Conservation (phyloP, 2,113 vertebrate species). For the Aspiorhynchus laticeps region DNA sequence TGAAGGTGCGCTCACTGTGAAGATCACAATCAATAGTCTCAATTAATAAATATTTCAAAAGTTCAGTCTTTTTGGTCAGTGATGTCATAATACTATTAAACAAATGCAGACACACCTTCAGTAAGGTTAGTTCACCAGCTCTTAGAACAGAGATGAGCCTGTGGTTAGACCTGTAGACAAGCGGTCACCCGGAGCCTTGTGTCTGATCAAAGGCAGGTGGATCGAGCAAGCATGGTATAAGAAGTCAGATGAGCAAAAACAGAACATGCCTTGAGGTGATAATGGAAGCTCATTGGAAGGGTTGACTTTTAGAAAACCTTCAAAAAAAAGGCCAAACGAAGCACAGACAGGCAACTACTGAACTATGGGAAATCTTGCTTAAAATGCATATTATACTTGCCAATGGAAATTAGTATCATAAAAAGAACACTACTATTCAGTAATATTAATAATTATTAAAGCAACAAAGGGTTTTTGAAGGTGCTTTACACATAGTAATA, state of each 20-base stretch:
- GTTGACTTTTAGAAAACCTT: not conserved
- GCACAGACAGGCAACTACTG: not conserved
- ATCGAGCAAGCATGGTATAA: not conserved
- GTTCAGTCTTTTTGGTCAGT: not conserved
- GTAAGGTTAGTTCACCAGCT: not conserved
- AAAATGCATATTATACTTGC: not conserved
- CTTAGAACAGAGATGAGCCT: not conserved
- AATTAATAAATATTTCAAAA: not conserved
- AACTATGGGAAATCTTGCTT: not conserved
- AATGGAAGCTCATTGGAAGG: not conserved
- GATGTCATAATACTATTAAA: not conserved
- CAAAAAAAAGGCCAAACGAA: not conserved
- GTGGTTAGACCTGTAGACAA: not conserved
- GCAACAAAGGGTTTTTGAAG: not conserved
- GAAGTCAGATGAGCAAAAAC: not conserved
- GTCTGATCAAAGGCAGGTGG: not conserved
- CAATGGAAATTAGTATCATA: not conserved
- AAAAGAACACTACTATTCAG: not conserved
- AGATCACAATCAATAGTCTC: slow-evolving; percentile 21
- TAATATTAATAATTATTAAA: not conserved
- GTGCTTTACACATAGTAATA: not conserved
- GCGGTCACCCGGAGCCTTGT: no score
- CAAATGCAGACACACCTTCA: not conserved
- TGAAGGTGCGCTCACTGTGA: not conserved
- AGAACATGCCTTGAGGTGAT: not conserved